Percentiles rank a stretch among this genome's conserved stretches.
Conservation (phyloP, 2,113 vertebrate species). For the Phyllostomus discolor region DNA sequence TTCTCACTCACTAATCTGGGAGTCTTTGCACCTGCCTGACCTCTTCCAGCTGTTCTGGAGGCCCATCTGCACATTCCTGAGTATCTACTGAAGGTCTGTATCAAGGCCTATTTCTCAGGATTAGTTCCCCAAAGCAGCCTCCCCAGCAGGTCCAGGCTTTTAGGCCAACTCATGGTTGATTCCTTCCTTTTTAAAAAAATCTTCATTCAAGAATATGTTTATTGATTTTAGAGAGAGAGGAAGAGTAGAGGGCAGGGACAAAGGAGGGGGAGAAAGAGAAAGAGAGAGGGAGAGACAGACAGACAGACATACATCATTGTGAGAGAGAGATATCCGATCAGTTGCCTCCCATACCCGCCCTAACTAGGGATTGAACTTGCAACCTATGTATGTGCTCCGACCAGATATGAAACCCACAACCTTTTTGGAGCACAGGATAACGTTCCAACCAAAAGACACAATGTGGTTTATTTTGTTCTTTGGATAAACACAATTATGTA, state of each 20-base stretch:
- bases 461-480: not conserved
- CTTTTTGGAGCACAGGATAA: too few relatives aligned
- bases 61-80: not conserved
- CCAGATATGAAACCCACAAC: too few relatives aligned
- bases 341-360: too few relatives aligned
- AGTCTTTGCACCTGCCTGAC: not conserved
- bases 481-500: not conserved
- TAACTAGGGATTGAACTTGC: too few relatives aligned
- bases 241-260: not conserved
- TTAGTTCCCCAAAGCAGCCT: not conserved
- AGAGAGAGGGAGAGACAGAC: fast-evolving
- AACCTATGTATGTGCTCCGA: too few relatives aligned
- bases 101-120: not conserved
- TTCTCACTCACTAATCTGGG: not conserved
- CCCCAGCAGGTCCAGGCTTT: not conserved
- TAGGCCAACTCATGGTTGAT: not conserved
- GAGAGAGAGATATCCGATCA: too few relatives aligned
- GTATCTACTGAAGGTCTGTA: not conserved
- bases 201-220: too few relatives aligned
- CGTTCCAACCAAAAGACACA: not conserved
- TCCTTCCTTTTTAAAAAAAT: not conserved
- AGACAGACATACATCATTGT: too few relatives aligned
- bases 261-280: too few relatives aligned
- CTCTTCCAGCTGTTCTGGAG: not conserved
- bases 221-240: too few relatives aligned